Percentiles rank a stretch among this genome's conserved stretches.
Conservation (phyloP, 2,888 invertebrate species). For the Tholera decimalis region DNA sequence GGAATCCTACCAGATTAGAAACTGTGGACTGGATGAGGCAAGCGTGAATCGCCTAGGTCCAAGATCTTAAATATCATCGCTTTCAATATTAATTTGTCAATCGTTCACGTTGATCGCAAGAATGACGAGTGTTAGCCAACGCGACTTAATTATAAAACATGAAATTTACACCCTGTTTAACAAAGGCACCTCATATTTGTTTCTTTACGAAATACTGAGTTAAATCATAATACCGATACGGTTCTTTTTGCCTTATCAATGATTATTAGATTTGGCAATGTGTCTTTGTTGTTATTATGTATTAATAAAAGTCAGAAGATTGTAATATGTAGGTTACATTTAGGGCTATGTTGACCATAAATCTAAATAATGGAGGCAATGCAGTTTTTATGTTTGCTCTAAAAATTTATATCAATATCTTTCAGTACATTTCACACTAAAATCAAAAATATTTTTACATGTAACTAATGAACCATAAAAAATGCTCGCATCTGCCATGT, state of each 20-base stretch:
- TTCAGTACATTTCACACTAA: too few relatives aligned
- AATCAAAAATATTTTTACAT: too few relatives aligned
- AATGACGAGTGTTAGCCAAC: slow-evolving; percentile 39
- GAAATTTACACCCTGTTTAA: slow-evolving; percentile 68
- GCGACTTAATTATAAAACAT: slow-evolving; percentile 53
- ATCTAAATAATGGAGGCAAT: slow-evolving; percentile 6
- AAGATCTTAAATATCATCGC: slow-evolving; percentile 29
- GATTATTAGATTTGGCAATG: slow-evolving; percentile 41
- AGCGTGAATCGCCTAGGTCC: slow-evolving; percentile 1
- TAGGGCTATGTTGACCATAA: slow-evolving; percentile 4
- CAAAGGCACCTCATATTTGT: slow-evolving; percentile 48
- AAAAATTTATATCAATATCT: background rate
- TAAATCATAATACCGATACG: slow-evolving; percentile 28
- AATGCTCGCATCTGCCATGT: slow-evolving; percentile 19
- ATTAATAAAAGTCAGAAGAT: slow-evolving; percentile 7
- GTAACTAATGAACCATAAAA: slow-evolving; percentile 6
- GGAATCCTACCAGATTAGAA: slow-evolving; percentile 3
- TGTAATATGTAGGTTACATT: background rate
- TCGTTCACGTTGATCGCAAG: slow-evolving; percentile 37
- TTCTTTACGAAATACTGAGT: slow-evolving; percentile 52
- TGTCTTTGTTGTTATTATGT: slow-evolving; percentile 11
- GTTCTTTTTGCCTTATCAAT: slow-evolving; percentile 33
- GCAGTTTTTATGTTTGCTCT: background rate
- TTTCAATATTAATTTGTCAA: slow-evolving; percentile 46
- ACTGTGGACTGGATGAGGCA: slow-evolving; percentile 16